Conservation (phyloP, 2,888 invertebrate species). For the Rhagium mordax region DNA sequence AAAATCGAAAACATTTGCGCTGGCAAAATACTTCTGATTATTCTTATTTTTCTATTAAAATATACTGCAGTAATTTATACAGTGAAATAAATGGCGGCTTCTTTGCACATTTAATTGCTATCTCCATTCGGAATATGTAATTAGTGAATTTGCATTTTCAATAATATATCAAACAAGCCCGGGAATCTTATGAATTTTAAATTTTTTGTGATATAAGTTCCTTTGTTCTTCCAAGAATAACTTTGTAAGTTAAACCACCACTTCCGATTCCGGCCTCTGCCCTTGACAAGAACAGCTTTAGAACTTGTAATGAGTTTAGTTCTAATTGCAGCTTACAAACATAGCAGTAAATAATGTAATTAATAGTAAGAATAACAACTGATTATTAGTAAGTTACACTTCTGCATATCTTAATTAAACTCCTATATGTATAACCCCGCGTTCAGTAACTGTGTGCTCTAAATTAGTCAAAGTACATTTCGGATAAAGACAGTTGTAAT, state of each 20-base stretch:
- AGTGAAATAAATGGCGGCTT: background rate
- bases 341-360: conserved; percentile 42
- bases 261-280: background rate
- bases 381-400: conserved; percentile 28
- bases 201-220: background rate
- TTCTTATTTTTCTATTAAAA: background rate
- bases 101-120: background rate
- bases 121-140: background rate
- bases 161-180: background rate
- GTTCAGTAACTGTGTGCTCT: too few species aligned
- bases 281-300: background rate
- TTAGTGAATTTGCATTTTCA: background rate
- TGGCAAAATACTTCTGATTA: too few species aligned
- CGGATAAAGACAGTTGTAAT: too few species aligned
- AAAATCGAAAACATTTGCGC: too few species aligned
- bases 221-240: background rate
- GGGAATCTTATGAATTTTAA: background rate
- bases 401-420: background rate
- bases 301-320: conserved; percentile 49
- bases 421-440: too few species aligned
- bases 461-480: too few species aligned
- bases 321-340: conserved; percentile 46
- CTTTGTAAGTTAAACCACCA: background rate
- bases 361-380: conserved; percentile 42
- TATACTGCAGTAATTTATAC: background rate